Conservation (phyloP, 2,113 vertebrate species). For the Pimephales promelas region DNA sequence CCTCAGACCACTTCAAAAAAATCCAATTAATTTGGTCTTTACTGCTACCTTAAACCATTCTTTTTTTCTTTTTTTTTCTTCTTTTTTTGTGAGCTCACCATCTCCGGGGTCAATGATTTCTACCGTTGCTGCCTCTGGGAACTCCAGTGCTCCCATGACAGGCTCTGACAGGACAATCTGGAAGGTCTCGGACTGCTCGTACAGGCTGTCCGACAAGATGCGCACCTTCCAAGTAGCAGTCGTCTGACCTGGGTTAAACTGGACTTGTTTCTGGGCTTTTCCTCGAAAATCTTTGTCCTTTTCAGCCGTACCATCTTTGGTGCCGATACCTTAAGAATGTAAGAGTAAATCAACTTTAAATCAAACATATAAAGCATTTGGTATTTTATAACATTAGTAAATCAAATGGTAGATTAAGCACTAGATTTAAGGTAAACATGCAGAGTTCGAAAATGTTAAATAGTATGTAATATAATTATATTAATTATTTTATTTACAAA, state of each 20-base stretch:
- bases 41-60: neutral
- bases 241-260: constrained; percentile 94
- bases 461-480: no score
- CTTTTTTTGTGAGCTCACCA: constrained; percentile 76
- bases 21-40: neutral
- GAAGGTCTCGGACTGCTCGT: constrained; percentile 87
- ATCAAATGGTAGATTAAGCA: neutral
- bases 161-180: constrained; percentile 90
- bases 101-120: constrained; percentile 92
- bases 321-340: constrained; percentile 82
- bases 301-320: constrained; percentile 85
- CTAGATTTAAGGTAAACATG: neutral
- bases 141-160: constrained; percentile 89
- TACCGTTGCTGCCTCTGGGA: constrained; percentile 79
- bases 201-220: constrained; percentile 82
- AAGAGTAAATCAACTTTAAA: neutral
- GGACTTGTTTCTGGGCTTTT: constrained; percentile 93
- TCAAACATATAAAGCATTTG: neutral
- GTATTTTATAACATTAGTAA: neutral
- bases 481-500: neutral
- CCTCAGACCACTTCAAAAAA: neutral
- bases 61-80: neutral
- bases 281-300: constrained; percentile 92
- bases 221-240: constrained; percentile 87
- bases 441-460: neutral